These are phyloP conservation scores for Chaetodon trifasciatus DNA, from an alignment of 2,797 vertebrate species.

Conservation along the genomic window DNA sequence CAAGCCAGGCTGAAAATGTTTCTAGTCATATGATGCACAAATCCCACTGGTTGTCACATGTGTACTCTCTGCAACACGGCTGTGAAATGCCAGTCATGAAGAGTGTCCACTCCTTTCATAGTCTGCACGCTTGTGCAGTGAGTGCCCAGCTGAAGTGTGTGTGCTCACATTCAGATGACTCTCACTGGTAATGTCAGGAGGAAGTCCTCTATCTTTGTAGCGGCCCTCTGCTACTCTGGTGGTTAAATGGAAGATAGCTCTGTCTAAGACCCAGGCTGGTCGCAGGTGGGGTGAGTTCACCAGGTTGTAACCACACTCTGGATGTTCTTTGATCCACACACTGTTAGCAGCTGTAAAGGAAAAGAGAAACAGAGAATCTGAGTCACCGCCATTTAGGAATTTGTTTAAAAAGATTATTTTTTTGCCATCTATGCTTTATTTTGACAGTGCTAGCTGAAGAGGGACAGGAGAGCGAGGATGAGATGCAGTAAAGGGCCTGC, in stretches of 20 bases:
- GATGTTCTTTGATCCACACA: constrained; percentile 91
- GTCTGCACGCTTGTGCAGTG: not conserved
- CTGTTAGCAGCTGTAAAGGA: constrained; percentile 91
- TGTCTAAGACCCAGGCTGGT: constrained; percentile 95
- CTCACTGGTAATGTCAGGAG: constrained; percentile 89
- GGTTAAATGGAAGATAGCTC: constrained; percentile 93
- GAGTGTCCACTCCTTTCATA: not conserved
- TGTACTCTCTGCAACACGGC: too few relatives aligned
- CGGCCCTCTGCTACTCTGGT: constrained; percentile 89
- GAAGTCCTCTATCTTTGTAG: constrained; percentile 86
- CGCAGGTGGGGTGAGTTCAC: constrained; percentile 95
- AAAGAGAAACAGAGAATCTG: not conserved
- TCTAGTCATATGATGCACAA: not conserved
- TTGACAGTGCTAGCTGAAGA: too few relatives aligned
- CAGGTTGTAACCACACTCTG: constrained; percentile 96
- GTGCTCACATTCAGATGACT: constrained; percentile 90
- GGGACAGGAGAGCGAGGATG: too few relatives aligned
- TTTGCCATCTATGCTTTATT: too few relatives aligned
- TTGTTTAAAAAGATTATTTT: too few relatives aligned
- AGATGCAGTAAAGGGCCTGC: too few relatives aligned
- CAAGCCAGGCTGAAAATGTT: not conserved
- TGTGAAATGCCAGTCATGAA: not conserved
- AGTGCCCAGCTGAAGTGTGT: not conserved
- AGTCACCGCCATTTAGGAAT: not conserved
- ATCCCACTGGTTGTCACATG: not conserved